Conservation (phyloP, 1,140 invertebrate genomes). For the Penaeus japonicus region DNA sequence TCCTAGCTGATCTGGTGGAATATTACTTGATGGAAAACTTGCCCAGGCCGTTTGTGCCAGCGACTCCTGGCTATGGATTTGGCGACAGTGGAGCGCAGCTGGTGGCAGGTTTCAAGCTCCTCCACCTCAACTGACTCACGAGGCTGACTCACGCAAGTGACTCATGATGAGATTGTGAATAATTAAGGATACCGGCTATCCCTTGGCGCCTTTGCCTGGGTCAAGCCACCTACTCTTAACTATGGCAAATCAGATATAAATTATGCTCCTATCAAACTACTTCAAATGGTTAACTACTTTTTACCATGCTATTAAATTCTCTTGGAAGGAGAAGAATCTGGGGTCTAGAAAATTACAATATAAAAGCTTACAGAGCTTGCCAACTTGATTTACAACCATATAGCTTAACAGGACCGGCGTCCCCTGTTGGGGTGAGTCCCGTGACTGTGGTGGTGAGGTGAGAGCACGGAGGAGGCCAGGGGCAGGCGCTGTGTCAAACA, state of each 20-base stretch:
- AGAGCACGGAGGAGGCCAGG: slow-evolving; percentile 47
- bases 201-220: slow-evolving; percentile 36
- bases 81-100: slow-evolving; percentile 42
- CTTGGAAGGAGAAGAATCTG: slow-evolving; percentile 57
- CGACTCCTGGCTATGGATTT: slow-evolving; percentile 33
- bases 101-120: slow-evolving; percentile 36
- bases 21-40: slow-evolving; percentile 48
- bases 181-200: slow-evolving; percentile 51
- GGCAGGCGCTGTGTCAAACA: slow-evolving; percentile 53
- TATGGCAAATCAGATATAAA: slow-evolving; percentile 58
- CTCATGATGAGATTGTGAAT: slow-evolving; percentile 30
- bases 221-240: slow-evolving; percentile 54
- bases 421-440: slow-evolving; percentile 45
- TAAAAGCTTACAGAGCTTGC: slow-evolving; percentile 57
- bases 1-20: slow-evolving; percentile 50
- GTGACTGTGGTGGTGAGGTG: slow-evolving; percentile 37
- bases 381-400: slow-evolving; percentile 54
- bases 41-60: slow-evolving; percentile 44
- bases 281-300: slow-evolving; percentile 52
- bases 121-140: slow-evolving; percentile 38
- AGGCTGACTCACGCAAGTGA: slow-evolving; percentile 17
- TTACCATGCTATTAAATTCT: slow-evolving; percentile 57
- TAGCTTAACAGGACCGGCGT: slow-evolving; percentile 43
- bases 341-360: slow-evolving; percentile 58
- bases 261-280: slow-evolving; percentile 58